A percentile compares a stretch with the other conserved stretches of the same genome.
These are phyloP conservation scores for Nebria brevicollis DNA, from an alignment of 2,888 invertebrate genomes.

Conservation along the genomic window DNA sequence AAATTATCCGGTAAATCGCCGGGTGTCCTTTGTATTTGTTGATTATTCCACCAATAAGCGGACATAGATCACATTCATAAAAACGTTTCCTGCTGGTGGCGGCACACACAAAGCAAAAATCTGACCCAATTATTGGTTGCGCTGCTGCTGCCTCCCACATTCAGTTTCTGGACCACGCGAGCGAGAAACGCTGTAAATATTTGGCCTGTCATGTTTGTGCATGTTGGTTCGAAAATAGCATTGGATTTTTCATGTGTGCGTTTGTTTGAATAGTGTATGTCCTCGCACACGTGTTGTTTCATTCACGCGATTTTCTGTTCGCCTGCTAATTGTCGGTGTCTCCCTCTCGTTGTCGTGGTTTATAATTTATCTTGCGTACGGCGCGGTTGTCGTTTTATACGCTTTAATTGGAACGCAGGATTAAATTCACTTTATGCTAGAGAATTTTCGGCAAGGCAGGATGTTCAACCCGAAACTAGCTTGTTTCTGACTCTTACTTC, in stretches of 20 bases:
- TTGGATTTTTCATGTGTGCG: neutral
- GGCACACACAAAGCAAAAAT: neutral
- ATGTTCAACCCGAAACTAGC: neutral
- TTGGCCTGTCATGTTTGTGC: conserved; percentile 40
- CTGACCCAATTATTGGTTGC: neutral
- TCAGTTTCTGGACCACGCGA: neutral
- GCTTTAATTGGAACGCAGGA: neutral
- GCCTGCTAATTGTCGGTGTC: neutral
- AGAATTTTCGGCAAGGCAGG: neutral
- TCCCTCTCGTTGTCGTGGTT: neutral
- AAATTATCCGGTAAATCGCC: neutral
- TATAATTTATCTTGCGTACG: neutral
- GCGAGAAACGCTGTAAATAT: conserved; percentile 31
- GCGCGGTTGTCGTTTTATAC: conserved; percentile 1
- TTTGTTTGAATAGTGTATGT: neutral
- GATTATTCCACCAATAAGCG: neutral
- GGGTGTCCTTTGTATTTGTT: neutral
- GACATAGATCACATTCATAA: neutral
- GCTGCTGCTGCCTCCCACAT: neutral
- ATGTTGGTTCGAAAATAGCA: neutral
- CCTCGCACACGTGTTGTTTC: neutral
- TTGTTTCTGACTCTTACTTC: neutral
- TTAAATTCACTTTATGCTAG: neutral
- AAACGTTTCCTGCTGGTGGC: neutral
- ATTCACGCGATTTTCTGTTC: neutral